Percentiles rank a stretch among this genome's conserved stretches.
These are phyloP conservation scores for Rhadina sibilatrix DNA, from an alignment of 2,113 vertebrate genomes.

Conservation along the genomic window DNA sequence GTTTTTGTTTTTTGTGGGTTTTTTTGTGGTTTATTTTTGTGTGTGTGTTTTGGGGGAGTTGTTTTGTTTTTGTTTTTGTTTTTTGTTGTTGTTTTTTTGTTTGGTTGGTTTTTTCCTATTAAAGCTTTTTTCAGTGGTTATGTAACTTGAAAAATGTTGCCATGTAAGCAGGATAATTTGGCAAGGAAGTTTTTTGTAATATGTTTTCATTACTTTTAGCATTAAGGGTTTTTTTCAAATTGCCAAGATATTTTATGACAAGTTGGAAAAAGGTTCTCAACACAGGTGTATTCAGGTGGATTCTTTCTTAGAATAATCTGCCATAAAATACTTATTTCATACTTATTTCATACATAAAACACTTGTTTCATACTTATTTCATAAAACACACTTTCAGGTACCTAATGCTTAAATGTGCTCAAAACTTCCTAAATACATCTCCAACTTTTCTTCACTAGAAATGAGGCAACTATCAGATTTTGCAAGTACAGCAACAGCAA, in stretches of 20 bases:
- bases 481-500: background rate
- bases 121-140: background rate
- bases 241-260: background rate
- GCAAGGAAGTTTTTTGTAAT: background rate
- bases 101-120: background rate
- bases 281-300: background rate
- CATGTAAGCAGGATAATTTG: background rate
- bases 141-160: background rate
- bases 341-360: no score
- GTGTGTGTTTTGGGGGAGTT: no score
- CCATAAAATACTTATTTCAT: background rate
- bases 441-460: background rate
- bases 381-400: background rate
- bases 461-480: background rate
- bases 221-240: background rate
- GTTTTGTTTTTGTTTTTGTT: no score
- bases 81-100: no score
- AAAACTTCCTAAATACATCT: background rate
- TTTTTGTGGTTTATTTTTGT: no score
- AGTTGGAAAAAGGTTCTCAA: background rate
- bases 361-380: background rate
- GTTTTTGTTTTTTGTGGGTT: background rate
- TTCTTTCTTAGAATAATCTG: background rate
- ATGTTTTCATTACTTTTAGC: background rate
- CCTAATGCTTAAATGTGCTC: background rate